Evolutionary conservation across 2,888 invertebrate species (phyloP), one percentile per base, ranked within the genome.

Genomic region (Meteorus cinctellus): DNA sequence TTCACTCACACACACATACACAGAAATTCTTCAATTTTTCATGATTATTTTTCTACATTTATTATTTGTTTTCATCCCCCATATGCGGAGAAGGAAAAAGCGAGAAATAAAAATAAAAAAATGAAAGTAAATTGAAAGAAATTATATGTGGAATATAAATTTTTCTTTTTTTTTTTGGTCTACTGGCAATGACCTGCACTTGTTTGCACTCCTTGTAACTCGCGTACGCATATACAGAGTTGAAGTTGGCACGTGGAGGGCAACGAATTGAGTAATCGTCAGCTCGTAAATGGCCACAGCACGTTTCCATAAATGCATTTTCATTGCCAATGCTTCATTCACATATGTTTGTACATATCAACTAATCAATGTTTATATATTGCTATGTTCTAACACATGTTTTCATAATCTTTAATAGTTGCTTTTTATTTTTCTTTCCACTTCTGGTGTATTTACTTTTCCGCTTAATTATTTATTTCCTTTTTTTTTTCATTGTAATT

Each of bases 231-330:
- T 68, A 48, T 51, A 45, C 19, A 51, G 36, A 66, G 24, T 19
- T 55, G 19, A 31, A 4, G 60, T 63, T 71, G 60, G 75, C 66
- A 76, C 77, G 65, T 77, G 79, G 79, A 77, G 80, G 80, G 77
- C 78, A 81, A 84, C 81, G 82, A 82, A 86, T 86, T 85, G 84
- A 87, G 86, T 84, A 87, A 87, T 85, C 81, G 77, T 81, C 83
- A 80, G 79, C 81, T 86, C 84, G 84, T 85, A 86, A 87, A 87
- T 85, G 86, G 86, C 81, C 76, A 82, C 82, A 82, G 82, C 85
- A 84, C 82, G 85, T 86, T 86, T 86, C 86, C 84, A 84, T 86
- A 84, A 83, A 81, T 82, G 86, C 84, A 74, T 85, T 87, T 86
- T 86, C 86, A 87, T 84, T 86, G 87, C 81, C 87, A 87, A 86